Evolutionary conservation across 2,888 invertebrate species (phyloP), one percentile per base, ranked within the genome.

Genomic region (Sacculina carcini): DNA sequence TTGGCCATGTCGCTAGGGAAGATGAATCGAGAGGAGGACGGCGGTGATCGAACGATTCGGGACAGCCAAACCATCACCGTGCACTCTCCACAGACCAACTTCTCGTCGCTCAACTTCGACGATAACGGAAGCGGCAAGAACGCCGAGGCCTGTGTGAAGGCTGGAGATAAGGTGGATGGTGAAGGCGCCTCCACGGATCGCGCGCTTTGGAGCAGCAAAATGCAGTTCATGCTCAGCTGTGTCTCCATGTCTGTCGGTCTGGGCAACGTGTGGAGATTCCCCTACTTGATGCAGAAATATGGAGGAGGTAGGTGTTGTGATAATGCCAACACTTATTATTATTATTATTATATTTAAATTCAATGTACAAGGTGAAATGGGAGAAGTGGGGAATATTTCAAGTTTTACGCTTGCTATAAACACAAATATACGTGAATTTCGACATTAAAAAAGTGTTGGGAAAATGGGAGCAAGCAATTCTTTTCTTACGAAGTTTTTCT

Each of bases 191-290:
- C 40, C 21, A 53, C 51, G 39, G 56, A 56, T 36, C 40, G 56
- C 4, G 56, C 56, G 4, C 55, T 55, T 14, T 56, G 56, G 56
- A 55, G 56, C 19, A 55, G 54, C 29, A 56, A 56, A 48, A 54
- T 53, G 51, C 56, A 75, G 63, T 75, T 75, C 59, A 65, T 75
- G 42, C 73, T 75, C 60, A 73, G 74, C 3, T 74, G 74, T 58
- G 73, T 75, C 57, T 73, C 73, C 58, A 67, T 74, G 31, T 73
- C 74, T 19, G 75, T 75, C 3, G 74, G 74, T 3, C 63, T 74
- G 19, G 73, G 74, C 44, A 74, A 74, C 59, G 73, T 74, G 7
- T 75, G 75, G 75, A 62, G 75, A 53, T 75, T 75, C 61, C 75
- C 75, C 1, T 75, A 74, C 59, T 65, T 75, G 34, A 74, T 74